Evolutionary conservation across 2,113 vertebrate species (phyloP), one percentile per base, ranked within the genome.

Genomic region (Corythornis cristatus): DNA sequence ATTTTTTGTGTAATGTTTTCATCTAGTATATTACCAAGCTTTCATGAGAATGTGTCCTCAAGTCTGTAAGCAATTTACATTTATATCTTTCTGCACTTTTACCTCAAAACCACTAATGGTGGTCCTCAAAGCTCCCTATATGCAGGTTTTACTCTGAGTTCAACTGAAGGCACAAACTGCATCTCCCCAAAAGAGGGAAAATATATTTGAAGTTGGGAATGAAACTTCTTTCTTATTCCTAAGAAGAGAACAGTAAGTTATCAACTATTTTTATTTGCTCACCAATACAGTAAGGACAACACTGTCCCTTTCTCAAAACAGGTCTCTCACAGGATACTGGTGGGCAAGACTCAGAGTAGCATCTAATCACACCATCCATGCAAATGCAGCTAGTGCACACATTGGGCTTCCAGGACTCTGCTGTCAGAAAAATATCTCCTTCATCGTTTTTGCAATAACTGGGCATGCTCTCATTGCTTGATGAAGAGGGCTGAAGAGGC

Each of bases 271-370:
- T 83, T 54, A 83, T 89, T 76, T 14, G 11, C 98, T 98, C 96
- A 99, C 98, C 98, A 89, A 99, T 98, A 93, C 98, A 99, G 86
- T 99, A 99, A 76, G 98, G 98, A 95, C 98, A 99, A 86, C 98
- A 99, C 53, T 99, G 98, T 85, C 98, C 98, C 92, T 99, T 99
- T 70, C 98, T 97, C 89, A 99, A 77, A 71, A 99, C 98, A 10
- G 98, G 98, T 87, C 98, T 97, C 57, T 98, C 97, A 58, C 98
- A 99, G 96, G 98, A 97, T 13, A 99, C 98, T 0, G 98, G 97
- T 13, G 98, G 98, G 93, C 98, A 99, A 29, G 98, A 98, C 94
- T 99, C 98, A 0, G 98, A 98, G 97, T 98, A 99, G 91, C 98
- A 99, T 97, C 98, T 98, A 68, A 99, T 99, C 17, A 96, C 74